Evolutionary conservation across 2,888 invertebrate species (phyloP).

Genomic region (Polyommatus iphigenia): DNA sequence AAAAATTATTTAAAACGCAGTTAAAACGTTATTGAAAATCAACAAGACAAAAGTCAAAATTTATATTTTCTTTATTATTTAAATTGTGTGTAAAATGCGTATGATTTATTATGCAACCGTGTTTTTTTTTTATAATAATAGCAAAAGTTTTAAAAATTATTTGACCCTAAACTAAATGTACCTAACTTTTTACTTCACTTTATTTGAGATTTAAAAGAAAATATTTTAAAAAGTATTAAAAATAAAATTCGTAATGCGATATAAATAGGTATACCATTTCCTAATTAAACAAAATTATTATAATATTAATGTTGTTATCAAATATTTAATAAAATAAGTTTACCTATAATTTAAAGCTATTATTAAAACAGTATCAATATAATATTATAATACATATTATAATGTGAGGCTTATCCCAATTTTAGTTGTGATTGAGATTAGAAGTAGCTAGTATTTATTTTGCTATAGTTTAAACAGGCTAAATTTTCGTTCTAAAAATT

Average conservation of each 20-base stretch:
- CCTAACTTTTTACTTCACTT: background rate
- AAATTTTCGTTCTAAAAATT: no score
- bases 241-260: background rate
- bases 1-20: no score
- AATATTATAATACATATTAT: background rate
- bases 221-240: background rate
- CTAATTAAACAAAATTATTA: background rate
- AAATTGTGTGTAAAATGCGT: background rate
- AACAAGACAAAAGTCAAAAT: background rate
- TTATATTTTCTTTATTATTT: background rate
- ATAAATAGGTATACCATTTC: background rate
- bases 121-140: background rate
- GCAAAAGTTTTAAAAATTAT: background rate
- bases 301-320: constrained; percentile 15
- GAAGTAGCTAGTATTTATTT: background rate
- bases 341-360: background rate
- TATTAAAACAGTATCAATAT: constrained; percentile 1
- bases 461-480: no score
- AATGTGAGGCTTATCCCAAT: background rate
- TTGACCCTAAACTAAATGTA: background rate
- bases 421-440: background rate
- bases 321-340: background rate
- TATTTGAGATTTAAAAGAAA: background rate
- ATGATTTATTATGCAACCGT: background rate
- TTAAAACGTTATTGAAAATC: background rate